Base-by-base conservation (phyloP, 2,113 vertebrate species). In the Archilochus colubris region DNA sequence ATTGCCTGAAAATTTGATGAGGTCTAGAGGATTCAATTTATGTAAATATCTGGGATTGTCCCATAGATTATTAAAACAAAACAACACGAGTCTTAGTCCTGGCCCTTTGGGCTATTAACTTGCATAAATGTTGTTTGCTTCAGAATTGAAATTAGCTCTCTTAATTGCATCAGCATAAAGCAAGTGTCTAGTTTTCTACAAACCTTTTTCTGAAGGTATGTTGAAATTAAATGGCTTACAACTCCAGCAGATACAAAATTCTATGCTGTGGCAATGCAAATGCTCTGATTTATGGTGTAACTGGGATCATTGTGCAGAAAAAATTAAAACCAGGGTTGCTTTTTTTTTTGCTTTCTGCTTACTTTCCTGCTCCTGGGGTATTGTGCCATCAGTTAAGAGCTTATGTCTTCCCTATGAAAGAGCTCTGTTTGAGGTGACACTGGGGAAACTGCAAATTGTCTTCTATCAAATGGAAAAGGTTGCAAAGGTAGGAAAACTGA, bases 141-240 rank as follows among this genome's bases (percentile, higher is more conserved):
- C 19, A 16, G 94, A 95, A 94, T 69, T 91, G 79, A 96, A 95
- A 95, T 94, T 89, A 94, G 16, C 38, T 95, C 62, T 28, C 86
- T 92, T 95, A 96, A 97, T 87, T 79, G 72, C 63, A 89, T 91
- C 68, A 82, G 74, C 76, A 84, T 83, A 88, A 94, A 94, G 70
- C 64, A 88, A 84, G 66, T 40, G 54, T 82, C 76, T 94, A 2
- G 20, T 95, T 91, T 89, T 91, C 78, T 62, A 16, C 51, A 57
- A 79, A 48, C 28, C 38, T 91, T 66, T 44, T 74, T 89, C 87
- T 67, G 77, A 95, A 94, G 76, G 70, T 86, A 69, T 64, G 25
- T 43, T 77, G 87, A 96, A 82, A 92, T 91, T 88, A 94, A 94
- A 55, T 67, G 64, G 64, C 81, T 91, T 55, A 33, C 70, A 51